Evolutionary conservation across 2,113 vertebrate species (phyloP), one percentile per base, ranked within the genome.

Genomic region (Rallus limicola): DNA sequence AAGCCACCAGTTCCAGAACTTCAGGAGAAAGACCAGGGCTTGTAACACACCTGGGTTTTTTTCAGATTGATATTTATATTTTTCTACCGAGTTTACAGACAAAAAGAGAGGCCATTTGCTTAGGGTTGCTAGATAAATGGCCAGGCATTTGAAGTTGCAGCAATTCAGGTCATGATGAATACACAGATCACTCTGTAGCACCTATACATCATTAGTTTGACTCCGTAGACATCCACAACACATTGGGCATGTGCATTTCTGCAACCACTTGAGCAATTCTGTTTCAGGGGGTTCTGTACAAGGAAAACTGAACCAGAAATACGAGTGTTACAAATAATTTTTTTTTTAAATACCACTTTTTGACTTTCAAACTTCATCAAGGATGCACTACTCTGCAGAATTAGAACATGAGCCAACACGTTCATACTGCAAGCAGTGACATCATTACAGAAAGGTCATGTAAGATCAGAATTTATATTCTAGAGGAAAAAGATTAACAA

Each of bases 321-420:
- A 44, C 6, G 18, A 75, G 9, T 26, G 55, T 58, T 76, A 62
- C 21, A 75, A 67, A 60, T 42, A 36, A 36, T 36, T 36, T 36
- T 36, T 36, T 36, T 36, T 36, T 36, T 36, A 36, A 26, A 2
- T 1, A 6, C 18, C 52, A 5, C 7, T 68, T 65, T 94, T 75
- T 84, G 83, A 91, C 94, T 93, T 93, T 88, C 86, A 86, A 5
- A 87, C 38, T 91, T 78, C 48, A 77, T 26, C 72, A 93, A 89
- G 52, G 77, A 52, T 88, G n/a, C 1, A 1, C 16, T 68, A 20
- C 60, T 68, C 56, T 79, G 52, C 34, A 86, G 58, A 95, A 68
- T 62, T 25, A 75, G 56, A 64, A 48, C 36, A 14, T 24, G 65
- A 89, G 91, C 44, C 91, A 91, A 53, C 34, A 44, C 8, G 19